A percentile compares a stretch with the other conserved stretches of the same genome.
Conservation (phyloP, 53 echinoderm and acorn worm species). For the Paracentrotus lividus region DNA sequence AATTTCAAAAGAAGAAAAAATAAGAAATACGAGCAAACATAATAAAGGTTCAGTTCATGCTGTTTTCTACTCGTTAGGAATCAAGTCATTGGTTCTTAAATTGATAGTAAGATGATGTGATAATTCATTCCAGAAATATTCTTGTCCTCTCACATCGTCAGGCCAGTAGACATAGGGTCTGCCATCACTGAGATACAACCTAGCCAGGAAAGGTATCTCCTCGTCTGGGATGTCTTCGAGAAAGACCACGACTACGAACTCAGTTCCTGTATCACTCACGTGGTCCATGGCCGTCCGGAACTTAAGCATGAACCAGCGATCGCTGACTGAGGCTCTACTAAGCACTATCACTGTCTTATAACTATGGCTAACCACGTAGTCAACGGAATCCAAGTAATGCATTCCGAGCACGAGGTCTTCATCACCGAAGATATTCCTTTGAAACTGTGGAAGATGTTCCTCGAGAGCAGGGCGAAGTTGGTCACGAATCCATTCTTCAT, state of each 20-base stretch:
- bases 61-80: background rate
- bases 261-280: background rate
- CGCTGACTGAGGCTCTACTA: background rate
- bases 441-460: background rate
- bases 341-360: background rate
- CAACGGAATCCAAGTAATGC: constrained; percentile 13
- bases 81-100: constrained; percentile 20
- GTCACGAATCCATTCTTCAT: background rate
- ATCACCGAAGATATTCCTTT: background rate
- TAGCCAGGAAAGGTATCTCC: constrained; percentile 26
- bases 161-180: background rate
- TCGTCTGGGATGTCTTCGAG: constrained; percentile 17
- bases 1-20: too few relatives aligned
- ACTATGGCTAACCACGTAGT: constrained; percentile 22
- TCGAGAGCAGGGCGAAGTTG: constrained; percentile 8
- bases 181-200: constrained; percentile 23
- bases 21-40: too few relatives aligned
- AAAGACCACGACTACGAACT: background rate
- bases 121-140: background rate
- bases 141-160: background rate
- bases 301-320: constrained; percentile 44
- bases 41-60: too few relatives aligned
- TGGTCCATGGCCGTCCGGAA: constrained; percentile 9
- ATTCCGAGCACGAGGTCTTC: background rate
- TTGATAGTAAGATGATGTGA: background rate